phyloP scores from a whole-genome alignment of 2,113 vertebrate species.

The Glaucidium brasilianum region DNA sequence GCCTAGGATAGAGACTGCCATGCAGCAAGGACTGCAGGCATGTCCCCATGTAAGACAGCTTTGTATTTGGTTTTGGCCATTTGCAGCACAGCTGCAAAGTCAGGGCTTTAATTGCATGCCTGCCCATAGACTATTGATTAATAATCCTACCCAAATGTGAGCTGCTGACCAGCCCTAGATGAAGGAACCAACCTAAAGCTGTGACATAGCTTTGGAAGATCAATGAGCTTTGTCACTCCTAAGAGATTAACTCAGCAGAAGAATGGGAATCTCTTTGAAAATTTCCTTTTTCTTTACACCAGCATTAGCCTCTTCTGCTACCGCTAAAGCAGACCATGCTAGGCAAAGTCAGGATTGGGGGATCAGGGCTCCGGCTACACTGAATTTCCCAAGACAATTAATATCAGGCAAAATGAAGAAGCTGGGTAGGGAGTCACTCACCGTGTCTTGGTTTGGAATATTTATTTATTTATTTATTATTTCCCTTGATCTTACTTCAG shows the following conservation, averaged over 20 bases:
- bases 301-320: not conserved
- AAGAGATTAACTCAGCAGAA: not conserved
- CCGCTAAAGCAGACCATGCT: fast-evolving
- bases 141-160: not conserved
- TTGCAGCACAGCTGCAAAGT: not conserved
- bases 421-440: not conserved
- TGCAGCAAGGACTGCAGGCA: not conserved
- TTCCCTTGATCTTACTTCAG: not conserved
- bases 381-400: not conserved
- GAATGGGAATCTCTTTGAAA: not conserved
- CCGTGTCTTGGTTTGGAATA: not conserved
- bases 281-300: not conserved
- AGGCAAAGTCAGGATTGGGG: not conserved
- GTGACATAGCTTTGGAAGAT: not conserved
- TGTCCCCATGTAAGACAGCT: not conserved
- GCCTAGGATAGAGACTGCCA: not conserved
- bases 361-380: not conserved
- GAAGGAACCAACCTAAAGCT: not conserved
- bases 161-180: not conserved
- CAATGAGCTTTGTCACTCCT: not conserved
- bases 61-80: not conserved
- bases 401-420: not conserved
- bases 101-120: not conserved
- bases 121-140: not conserved
- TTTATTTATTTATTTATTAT: not conserved